A percentile compares a stretch with the other conserved stretches of the same genome.
These are phyloP conservation scores for Ursus arctos DNA, from an alignment of 2,113 vertebrate genomes.

Conservation along the genomic window DNA sequence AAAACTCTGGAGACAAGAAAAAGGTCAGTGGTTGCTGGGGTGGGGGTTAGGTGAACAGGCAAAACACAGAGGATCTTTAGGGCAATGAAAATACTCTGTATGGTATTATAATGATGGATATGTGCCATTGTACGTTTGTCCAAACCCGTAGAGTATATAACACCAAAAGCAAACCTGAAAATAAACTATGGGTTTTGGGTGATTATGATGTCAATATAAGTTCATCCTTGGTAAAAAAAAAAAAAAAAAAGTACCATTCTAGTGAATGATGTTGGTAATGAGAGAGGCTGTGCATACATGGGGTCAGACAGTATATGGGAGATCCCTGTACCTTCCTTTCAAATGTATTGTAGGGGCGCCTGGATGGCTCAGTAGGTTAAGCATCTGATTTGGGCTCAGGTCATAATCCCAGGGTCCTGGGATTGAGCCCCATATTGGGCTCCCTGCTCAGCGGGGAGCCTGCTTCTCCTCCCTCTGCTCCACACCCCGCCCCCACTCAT, in stretches of 20 bases:
- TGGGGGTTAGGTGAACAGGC: background rate
- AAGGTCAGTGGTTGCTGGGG: background rate
- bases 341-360: background rate
- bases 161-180: background rate
- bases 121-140: background rate
- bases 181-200: background rate
- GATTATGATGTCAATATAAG: background rate
- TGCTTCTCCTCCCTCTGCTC: background rate
- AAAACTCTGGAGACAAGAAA: background rate
- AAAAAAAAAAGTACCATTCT: background rate
- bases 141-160: background rate
- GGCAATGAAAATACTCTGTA: background rate
- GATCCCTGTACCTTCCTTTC: background rate
- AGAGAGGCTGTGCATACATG: background rate
- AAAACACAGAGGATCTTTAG: background rate
- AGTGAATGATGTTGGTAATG: background rate
- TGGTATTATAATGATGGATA: background rate
- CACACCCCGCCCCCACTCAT: background rate
- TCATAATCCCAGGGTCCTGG: background rate
- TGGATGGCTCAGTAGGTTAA: background rate
- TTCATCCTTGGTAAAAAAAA: background rate
- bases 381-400: background rate
- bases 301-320: background rate
- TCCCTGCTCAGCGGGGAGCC: background rate
- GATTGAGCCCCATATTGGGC: no score